Evolutionary conservation across 1,140 invertebrate species (phyloP).

Genomic region (Diploscapter pachys): DNA sequence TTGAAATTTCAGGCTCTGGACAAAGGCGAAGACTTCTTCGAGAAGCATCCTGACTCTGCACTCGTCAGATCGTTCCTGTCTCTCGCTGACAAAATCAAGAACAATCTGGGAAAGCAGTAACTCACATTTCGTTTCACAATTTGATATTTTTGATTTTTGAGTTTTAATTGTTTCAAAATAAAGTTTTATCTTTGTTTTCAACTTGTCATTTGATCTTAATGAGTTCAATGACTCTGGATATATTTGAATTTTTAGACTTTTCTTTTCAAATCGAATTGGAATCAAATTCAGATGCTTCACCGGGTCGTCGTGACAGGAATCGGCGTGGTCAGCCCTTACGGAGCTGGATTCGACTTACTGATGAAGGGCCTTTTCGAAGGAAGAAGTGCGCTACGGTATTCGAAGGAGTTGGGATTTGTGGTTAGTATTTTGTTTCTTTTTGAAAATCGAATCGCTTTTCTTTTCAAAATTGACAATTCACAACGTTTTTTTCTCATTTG

Average conservation of each 20-base stretch:
- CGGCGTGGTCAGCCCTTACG: conserved; percentile 81
- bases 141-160: conserved; percentile 10
- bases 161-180: conserved; percentile 1
- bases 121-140: conserved; percentile 19
- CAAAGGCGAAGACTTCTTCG: conserved; percentile 53
- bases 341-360: conserved; percentile 66
- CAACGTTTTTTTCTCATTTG: neutral
- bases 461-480: neutral
- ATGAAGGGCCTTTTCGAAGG: conserved; percentile 31
- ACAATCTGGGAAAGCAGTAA: conserved; percentile 8
- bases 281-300: conserved; percentile 31
- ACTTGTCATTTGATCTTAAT: neutral
- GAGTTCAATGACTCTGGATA: neutral
- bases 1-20: conserved; percentile 35
- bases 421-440: conserved; percentile 36
- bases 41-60: conserved; percentile 39
- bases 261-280: too few relatives aligned
- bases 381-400: conserved; percentile 22
- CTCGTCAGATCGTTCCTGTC: conserved; percentile 42
- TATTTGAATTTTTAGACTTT: too few relatives aligned
- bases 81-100: conserved; percentile 39
- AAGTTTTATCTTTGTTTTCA: conserved; percentile 11
- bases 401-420: conserved; percentile 57
- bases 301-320: conserved; percentile 90
- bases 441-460: neutral